These are phyloP conservation scores for Orius laevigatus DNA, from an alignment of 1,140 invertebrate species.

Conservation along the genomic window DNA sequence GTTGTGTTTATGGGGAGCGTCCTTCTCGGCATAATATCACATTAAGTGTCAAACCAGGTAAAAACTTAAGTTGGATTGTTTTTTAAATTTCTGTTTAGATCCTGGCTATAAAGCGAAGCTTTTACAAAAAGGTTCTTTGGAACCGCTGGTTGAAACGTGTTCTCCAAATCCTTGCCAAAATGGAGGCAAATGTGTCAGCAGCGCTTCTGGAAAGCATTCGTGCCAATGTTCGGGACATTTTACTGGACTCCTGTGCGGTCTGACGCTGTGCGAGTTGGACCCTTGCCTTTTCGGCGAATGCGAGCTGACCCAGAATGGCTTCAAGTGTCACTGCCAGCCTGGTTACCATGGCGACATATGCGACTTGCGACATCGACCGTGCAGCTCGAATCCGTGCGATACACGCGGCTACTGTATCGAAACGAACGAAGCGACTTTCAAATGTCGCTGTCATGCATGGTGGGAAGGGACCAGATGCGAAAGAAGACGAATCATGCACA, in stretches of 20 bases:
- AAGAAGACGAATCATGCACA: constrained; percentile 36
- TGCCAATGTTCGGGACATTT: constrained; percentile 42
- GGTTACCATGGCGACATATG: constrained; percentile 49
- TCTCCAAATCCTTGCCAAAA: constrained; percentile 50
- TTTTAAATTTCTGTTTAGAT: constrained; percentile 29
- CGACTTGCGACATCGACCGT: constrained; percentile 43
- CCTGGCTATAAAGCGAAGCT: constrained; percentile 40
- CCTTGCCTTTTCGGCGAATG: constrained; percentile 55
- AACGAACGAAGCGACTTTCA: constrained; percentile 37
- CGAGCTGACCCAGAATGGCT: constrained; percentile 34
- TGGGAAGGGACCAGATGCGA: constrained; percentile 47
- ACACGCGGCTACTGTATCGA: constrained; percentile 48
- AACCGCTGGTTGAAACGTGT: constrained; percentile 38
- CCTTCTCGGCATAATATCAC: constrained; percentile 35
- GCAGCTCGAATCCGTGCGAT: constrained; percentile 50
- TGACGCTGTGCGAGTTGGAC: constrained; percentile 50
- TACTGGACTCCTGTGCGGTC: constrained; percentile 45
- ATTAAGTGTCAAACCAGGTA: constrained; percentile 24
- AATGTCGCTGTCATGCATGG: constrained; percentile 53
- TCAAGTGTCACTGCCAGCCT: constrained; percentile 39
- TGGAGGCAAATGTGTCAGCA: constrained; percentile 39
- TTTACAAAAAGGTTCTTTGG: constrained; percentile 29
- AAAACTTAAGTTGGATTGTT: neutral
- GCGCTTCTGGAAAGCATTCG: constrained; percentile 27
- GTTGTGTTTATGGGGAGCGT: constrained; percentile 28